These are phyloP conservation scores for Otus sunia DNA, from an alignment of 2,113 vertebrate genomes.

Conservation along the genomic window DNA sequence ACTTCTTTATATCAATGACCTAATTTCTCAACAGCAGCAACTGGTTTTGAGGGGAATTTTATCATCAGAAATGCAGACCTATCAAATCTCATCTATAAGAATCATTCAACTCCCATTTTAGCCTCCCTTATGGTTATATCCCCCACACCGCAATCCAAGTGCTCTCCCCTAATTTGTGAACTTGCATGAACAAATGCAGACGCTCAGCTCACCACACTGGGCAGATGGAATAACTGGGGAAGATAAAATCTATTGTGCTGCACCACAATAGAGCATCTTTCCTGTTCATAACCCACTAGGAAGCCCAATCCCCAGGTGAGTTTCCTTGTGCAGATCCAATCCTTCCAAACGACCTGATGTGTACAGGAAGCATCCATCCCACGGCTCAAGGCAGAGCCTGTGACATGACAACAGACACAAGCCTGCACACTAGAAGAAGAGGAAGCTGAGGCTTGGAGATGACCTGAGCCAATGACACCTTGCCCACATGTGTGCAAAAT, in stretches of 20 bases:
- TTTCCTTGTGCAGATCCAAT: background rate
- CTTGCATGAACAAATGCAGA: background rate
- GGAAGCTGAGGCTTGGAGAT: background rate
- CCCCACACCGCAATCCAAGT: background rate
- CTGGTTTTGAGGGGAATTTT: background rate
- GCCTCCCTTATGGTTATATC: background rate
- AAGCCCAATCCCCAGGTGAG: rapidly evolving
- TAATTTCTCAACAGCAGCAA: background rate
- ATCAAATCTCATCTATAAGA: background rate
- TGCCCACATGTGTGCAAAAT: background rate
- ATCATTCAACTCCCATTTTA: background rate
- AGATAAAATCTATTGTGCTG: background rate
- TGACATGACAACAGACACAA: background rate
- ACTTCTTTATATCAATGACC: background rate
- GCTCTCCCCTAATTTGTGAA: background rate
- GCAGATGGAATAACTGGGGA: background rate
- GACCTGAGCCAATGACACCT: background rate
- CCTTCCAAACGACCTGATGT: rapidly evolving
- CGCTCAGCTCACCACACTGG: background rate
- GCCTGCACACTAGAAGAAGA: background rate
- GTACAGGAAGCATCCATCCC: background rate
- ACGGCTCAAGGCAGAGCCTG: rapidly evolving
- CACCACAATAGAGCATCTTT: background rate
- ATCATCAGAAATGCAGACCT: background rate
- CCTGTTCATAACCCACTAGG: rapidly evolving